Base-by-base conservation (phyloP, 2,113 vertebrate species). In the Zosterops hypoxanthus region DNA sequence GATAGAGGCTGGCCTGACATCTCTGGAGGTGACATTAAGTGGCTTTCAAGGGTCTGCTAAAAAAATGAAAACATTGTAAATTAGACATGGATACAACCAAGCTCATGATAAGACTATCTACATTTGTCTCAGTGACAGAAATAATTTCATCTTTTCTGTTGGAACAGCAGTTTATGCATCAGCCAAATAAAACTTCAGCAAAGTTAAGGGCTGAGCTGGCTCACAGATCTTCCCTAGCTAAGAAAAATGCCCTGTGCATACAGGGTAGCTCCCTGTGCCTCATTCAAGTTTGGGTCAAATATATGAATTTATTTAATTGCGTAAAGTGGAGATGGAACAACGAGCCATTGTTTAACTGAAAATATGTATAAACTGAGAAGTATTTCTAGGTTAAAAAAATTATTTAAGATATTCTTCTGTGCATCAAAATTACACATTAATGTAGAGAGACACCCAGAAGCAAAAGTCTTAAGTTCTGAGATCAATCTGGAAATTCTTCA, bases 1-100 rank as follows among this genome's bases (percentile, higher is more conserved):
- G 99, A 97, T n/a, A 98, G 96, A 87, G 97, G 82, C 46, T 98
- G 98, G 91, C 98, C 97, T 28, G 97, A 94, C 71, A 98, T 97
- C 93, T 99, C 99, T 95, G 98, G 92, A 73, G 98, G 91, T 5
- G 98, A 95, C 90, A 98, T 96, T 95, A 99, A 96, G 84, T 98
- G 98, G 95, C 98, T 98, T 84, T 99, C 99, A 92, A 98, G 97
- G 53, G 97, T 98, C 96, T 98, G 98, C 98, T 99, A 98, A 61
- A 93, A 94, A 96, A 96, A 60, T 77, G 12, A 86, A 73, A 80
- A 94, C 13, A 39, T 0, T 14, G 6, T 33, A 60, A 73, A 9
- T 81, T 42, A 92, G 11, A 73, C 25, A 25, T 12, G 46, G 11
- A 81, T 87, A 71, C 9, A 61, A 64, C 7, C 20, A 72, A 55